Conservation (phyloP, 2,888 invertebrate genomes). For the Temnothorax unifasciatus region DNA sequence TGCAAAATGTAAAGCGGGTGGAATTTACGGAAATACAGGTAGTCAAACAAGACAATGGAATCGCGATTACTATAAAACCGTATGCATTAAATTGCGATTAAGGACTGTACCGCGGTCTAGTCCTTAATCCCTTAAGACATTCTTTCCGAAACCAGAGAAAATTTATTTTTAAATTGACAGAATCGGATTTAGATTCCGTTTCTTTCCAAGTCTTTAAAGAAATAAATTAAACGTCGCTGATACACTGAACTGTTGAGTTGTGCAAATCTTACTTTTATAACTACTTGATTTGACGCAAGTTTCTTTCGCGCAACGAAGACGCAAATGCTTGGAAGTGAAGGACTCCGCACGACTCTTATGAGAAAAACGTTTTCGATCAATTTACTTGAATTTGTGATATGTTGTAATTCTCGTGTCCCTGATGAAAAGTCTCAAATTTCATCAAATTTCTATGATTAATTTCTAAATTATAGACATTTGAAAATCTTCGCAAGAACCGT, state of each 20-base stretch:
- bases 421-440: too few relatives aligned
- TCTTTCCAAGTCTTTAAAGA: neutral
- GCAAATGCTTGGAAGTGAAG: neutral
- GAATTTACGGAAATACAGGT: neutral
- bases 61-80: neutral
- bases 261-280: neutral
- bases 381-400: too few relatives aligned
- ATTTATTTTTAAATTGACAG: neutral
- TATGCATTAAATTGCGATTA: neutral
- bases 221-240: neutral
- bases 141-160: neutral
- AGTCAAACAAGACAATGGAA: neutral
- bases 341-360: too few relatives aligned
- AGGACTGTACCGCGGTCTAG: neutral
- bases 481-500: too few relatives aligned
- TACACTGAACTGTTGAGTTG: neutral
- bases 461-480: too few relatives aligned
- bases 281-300: neutral
- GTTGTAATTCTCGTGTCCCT: too few relatives aligned
- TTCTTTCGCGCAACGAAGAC: neutral
- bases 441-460: too few relatives aligned
- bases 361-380: too few relatives aligned
- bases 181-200: neutral
- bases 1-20: neutral
- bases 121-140: too few relatives aligned